Evolutionary conservation across 1,140 invertebrate genomes (phyloP).

Genomic region (Dreissena rostriformis): DNA sequence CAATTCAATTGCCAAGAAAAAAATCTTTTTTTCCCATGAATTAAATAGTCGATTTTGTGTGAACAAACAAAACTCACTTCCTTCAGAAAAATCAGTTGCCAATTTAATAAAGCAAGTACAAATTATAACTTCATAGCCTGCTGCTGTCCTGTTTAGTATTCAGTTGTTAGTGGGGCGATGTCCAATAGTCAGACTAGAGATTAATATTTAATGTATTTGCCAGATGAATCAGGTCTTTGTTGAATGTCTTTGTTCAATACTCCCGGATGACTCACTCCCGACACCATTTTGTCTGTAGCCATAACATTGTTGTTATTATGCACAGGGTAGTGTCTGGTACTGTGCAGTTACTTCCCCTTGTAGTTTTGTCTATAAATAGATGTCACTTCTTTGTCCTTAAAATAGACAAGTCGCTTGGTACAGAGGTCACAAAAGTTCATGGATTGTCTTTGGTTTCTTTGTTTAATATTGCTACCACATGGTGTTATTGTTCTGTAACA

Average conservation of each 20-base stretch:
- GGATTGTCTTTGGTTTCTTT: constrained; percentile 39
- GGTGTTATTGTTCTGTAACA: background rate
- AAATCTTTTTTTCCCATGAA: background rate
- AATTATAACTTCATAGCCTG: background rate
- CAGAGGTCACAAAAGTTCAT: constrained; percentile 55
- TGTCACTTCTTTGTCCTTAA: constrained; percentile 48
- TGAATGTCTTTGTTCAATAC: constrained; percentile 47
- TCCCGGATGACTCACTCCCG: constrained; percentile 26
- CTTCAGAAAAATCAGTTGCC: background rate
- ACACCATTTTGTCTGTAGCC: constrained; percentile 32
- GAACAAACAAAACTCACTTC: background rate
- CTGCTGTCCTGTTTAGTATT: no score
- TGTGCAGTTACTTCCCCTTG: constrained; percentile 17
- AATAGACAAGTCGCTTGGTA: constrained; percentile 49
- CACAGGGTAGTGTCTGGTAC: constrained; percentile 41
- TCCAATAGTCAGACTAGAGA: constrained; percentile 49
- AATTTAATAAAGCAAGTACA: background rate
- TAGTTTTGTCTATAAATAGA: constrained; percentile 38
- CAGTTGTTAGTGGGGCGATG: constrained; percentile 5
- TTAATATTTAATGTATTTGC: constrained; percentile 49
- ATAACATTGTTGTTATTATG: constrained; percentile 14
- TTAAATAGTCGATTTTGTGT: no score
- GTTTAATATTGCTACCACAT: constrained; percentile 8
- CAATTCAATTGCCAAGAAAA: background rate
- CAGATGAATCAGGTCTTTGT: constrained; percentile 48